These are phyloP conservation scores for Drosophila algonquin DNA, from an alignment of 2,888 invertebrate species.

Conservation along the genomic window DNA sequence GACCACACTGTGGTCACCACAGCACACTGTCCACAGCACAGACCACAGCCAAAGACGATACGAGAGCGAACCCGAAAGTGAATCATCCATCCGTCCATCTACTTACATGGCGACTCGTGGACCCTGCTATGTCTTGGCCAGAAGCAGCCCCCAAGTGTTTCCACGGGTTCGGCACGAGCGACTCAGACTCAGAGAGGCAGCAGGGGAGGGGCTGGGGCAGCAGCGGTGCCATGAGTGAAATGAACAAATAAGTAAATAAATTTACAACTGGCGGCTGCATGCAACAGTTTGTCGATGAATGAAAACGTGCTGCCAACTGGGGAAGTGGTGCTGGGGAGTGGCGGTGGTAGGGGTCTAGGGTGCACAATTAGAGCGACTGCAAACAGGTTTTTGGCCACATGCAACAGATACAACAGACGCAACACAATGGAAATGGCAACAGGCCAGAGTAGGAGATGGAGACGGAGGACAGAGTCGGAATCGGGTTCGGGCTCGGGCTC, in stretches of 20 bases:
- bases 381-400: constrained; percentile 68
- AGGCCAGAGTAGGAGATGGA: background rate
- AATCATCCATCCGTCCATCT: constrained; percentile 46
- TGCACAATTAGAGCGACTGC: constrained; percentile 67
- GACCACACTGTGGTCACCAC: constrained; percentile 8
- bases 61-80: constrained; percentile 30
- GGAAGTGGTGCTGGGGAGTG: background rate
- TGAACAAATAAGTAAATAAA: constrained; percentile 41
- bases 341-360: background rate
- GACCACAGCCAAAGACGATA: constrained; percentile 9
- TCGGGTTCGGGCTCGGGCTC: background rate
- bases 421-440: constrained; percentile 34
- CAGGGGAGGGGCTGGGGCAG: background rate
- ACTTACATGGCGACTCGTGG: constrained; percentile 47
- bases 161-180: constrained; percentile 61
- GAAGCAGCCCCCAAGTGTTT: constrained; percentile 56
- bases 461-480: background rate
- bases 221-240: constrained; percentile 8
- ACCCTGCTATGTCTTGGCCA: constrained; percentile 21
- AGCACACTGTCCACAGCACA: constrained; percentile 31
- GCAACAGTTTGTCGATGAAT: constrained; percentile 71
- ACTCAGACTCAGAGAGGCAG: background rate
- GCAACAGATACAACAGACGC: constrained; percentile 12
- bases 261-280: constrained; percentile 68
- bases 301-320: constrained; percentile 61